These are phyloP conservation scores for Zeugodacus cucurbitae DNA, from an alignment of 1,140 invertebrate species.

Conservation along the genomic window DNA sequence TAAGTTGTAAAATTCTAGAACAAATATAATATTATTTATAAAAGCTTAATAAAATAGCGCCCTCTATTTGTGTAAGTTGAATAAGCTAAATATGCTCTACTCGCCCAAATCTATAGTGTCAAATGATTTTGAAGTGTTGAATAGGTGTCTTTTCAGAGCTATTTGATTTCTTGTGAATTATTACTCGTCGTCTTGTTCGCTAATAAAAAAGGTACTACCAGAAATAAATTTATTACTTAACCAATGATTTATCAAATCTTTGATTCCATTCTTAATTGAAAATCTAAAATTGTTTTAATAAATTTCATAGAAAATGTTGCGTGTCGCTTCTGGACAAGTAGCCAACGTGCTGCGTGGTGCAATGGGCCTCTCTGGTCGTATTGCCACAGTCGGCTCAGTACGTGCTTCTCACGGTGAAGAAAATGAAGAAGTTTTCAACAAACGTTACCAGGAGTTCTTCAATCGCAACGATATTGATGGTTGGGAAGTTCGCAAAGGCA, in stretches of 20 bases:
- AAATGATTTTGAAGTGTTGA: neutral
- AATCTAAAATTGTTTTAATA: neutral
- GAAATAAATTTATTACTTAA: slow-evolving; percentile 44
- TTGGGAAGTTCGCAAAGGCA: slow-evolving; percentile 94
- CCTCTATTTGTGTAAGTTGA: neutral
- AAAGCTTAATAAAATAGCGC: neutral
- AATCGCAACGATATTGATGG: slow-evolving; percentile 91
- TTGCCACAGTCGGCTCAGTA: slow-evolving; percentile 51
- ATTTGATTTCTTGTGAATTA: neutral
- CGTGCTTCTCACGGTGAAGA: slow-evolving; percentile 61
- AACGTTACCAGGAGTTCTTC: slow-evolving; percentile 87
- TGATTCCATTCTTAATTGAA: neutral
- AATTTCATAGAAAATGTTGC: slow-evolving; percentile 66
- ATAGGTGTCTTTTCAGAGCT: slow-evolving; percentile 28
- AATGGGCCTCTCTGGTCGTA: slow-evolving; percentile 52
- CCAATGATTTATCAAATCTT: slow-evolving; percentile 25
- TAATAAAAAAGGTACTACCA: slow-evolving; percentile 19
- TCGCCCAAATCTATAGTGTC: neutral
- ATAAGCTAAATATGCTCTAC: neutral
- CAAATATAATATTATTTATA: no score
- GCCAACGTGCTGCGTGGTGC: slow-evolving; percentile 60
- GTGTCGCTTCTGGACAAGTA: slow-evolving; percentile 66
- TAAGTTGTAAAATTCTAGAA: no score
- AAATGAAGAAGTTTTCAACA: slow-evolving; percentile 78
- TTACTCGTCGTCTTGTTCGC: slow-evolving; percentile 29